Percentiles rank a stretch among this genome's conserved stretches.
These are phyloP conservation scores for Danio aesculapii DNA, from an alignment of 2,797 vertebrate genomes.

Conservation along the genomic window DNA sequence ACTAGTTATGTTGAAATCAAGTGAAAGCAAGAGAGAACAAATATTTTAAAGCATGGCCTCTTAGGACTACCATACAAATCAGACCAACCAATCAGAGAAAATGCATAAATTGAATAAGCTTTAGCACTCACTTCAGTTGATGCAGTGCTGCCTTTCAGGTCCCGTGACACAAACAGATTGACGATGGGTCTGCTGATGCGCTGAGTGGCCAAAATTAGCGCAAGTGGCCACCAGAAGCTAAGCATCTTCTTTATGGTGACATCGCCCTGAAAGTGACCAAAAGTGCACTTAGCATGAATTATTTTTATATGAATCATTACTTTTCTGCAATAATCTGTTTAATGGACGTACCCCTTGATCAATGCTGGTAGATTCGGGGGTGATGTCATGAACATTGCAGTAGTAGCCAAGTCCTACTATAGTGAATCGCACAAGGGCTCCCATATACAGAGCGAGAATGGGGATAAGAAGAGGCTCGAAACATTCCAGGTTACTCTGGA, in stretches of 20 bases:
- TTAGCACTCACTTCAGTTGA: slow-evolving; percentile 87
- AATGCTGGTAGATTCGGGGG: slow-evolving; percentile 91
- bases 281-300: background rate
- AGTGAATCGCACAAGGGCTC: slow-evolving; percentile 93
- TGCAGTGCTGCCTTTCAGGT: slow-evolving; percentile 88
- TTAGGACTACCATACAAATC: too few species aligned
- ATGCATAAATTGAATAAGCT: too few species aligned
- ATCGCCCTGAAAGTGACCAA: slow-evolving; percentile 83
- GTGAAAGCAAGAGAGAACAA: too few species aligned
- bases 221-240: slow-evolving; percentile 98
- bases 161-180: slow-evolving; percentile 98
- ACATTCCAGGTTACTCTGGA: slow-evolving; percentile 96
- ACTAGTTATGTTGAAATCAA: too few species aligned
- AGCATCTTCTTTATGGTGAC: slow-evolving; percentile 96
- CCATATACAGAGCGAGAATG: slow-evolving; percentile 97
- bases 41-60: too few species aligned
- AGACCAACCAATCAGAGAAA: too few species aligned
- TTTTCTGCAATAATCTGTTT: background rate
- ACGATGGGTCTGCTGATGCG: slow-evolving; percentile 97
- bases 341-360: slow-evolving; percentile 87
- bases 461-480: slow-evolving; percentile 95
- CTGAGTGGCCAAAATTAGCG: slow-evolving; percentile 96
- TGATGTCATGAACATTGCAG: slow-evolving; percentile 91
- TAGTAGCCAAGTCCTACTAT: slow-evolving; percentile 95
- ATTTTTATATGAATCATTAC: background rate